Conservation (phyloP, 2,113 vertebrate genomes). For the Poecile atricapillus region DNA sequence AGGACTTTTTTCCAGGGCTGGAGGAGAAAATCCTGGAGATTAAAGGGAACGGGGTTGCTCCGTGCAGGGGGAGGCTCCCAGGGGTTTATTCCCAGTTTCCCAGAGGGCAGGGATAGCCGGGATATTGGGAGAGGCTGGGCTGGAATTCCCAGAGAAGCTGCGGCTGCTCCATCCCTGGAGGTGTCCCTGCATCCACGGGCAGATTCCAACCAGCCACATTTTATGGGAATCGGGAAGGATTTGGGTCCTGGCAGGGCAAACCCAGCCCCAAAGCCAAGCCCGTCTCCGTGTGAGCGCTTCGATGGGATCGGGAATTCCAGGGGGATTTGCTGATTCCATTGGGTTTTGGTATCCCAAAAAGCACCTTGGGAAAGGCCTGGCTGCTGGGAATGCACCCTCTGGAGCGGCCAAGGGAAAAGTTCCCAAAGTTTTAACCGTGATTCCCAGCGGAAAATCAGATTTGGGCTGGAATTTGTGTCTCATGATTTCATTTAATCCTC, state of each 20-base stretch:
- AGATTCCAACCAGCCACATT: accelerated
- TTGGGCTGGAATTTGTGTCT: conserved; percentile 85
- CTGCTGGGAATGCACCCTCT: not conserved
- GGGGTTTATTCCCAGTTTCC: not conserved
- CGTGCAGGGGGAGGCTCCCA: accelerated
- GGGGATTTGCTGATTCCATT: accelerated
- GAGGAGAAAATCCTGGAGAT: not conserved
- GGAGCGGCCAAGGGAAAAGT: not conserved
- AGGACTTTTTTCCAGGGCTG: not conserved
- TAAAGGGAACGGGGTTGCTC: not conserved
- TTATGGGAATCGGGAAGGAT: not conserved
- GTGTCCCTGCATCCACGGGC: not conserved
- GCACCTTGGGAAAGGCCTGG: accelerated
- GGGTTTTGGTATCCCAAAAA: not conserved
- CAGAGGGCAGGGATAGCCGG: not conserved
- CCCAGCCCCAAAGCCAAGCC: not conserved
- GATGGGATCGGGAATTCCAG: accelerated
- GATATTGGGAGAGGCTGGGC: not conserved
- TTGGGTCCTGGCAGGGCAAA: not conserved
- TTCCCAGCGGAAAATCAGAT: conserved; percentile 72
- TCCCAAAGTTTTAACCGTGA: not conserved
- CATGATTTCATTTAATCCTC: conserved; percentile 80
- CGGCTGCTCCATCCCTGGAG: not conserved
- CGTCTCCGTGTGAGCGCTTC: accelerated
- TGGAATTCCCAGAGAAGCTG: not conserved